phyloP scores from a whole-genome alignment of 1,140 invertebrate species.

The Sitophilus oryzae region DNA sequence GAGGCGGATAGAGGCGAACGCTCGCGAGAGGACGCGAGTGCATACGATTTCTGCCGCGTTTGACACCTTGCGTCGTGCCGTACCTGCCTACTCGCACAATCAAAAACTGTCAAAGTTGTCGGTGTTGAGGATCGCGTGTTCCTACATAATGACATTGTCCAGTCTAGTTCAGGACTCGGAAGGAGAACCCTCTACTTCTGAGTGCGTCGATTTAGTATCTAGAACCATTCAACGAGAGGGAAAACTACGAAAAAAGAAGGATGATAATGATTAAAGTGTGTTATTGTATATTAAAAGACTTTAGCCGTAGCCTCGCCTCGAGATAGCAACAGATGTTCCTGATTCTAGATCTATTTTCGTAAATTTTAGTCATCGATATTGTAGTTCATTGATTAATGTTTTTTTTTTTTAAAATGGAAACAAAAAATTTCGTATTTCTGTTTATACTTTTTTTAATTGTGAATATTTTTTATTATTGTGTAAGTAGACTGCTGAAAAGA shows the following conservation, averaged over 20 bases:
- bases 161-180: slow-evolving; percentile 47
- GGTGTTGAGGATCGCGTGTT: slow-evolving; percentile 84
- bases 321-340: slow-evolving; percentile 10
- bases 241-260: slow-evolving; percentile 79
- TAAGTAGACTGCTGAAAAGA: slow-evolving; percentile 2
- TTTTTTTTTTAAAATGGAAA: too few species aligned
- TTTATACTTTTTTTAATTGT: slow-evolving; percentile 1
- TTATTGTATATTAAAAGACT: neutral
- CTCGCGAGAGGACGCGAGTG: slow-evolving; percentile 82
- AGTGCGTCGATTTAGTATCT: slow-evolving; percentile 79
- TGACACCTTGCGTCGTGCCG: slow-evolving; percentile 74
- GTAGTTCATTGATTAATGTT: too few species aligned
- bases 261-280: slow-evolving; percentile 50
- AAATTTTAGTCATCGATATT: neutral
- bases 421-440: neutral
- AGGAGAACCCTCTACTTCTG: slow-evolving; percentile 53
- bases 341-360: slow-evolving; percentile 4
- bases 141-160: slow-evolving; percentile 81
- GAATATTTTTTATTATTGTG: neutral
- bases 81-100: slow-evolving; percentile 87
- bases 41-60: slow-evolving; percentile 94
- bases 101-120: slow-evolving; percentile 90
- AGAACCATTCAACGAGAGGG: slow-evolving; percentile 89
- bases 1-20: slow-evolving; percentile 87
- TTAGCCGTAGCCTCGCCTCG: neutral